A percentile compares a stretch with the other conserved stretches of the same genome.
Conservation (phyloP, 2,113 vertebrate species). For the Catharus fuscescens region DNA sequence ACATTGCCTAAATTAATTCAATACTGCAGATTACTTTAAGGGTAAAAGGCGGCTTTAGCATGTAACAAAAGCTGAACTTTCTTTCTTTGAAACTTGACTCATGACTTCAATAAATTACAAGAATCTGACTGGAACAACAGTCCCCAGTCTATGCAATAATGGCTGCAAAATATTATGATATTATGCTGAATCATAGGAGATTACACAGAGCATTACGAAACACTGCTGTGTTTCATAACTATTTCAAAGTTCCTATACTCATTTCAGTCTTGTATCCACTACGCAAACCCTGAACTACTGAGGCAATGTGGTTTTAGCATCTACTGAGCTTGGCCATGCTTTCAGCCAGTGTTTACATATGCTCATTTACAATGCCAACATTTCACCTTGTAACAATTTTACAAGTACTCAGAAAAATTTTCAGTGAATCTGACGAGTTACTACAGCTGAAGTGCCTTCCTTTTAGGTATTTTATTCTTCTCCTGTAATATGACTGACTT, state of each 20-base stretch:
- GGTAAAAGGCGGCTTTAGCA: neutral
- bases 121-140: neutral
- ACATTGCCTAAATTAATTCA: neutral
- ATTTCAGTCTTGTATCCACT: neutral
- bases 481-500: neutral
- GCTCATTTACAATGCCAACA: neutral
- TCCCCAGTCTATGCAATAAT: neutral
- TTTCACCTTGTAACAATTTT: neutral
- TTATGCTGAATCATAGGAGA: neutral
- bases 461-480: neutral
- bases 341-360: neutral
- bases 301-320: neutral
- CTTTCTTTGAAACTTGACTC: neutral
- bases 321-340: neutral
- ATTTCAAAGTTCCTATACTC: neutral
- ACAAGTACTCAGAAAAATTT: neutral
- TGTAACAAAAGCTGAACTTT: neutral
- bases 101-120: neutral
- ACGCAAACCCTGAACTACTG: neutral
- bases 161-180: neutral
- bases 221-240: neutral
- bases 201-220: neutral
- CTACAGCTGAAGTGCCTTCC: neutral
- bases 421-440: neutral
- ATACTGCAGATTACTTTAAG: neutral